phyloP scores from a whole-genome alignment of 2,888 invertebrate genomes.

The Physocephala rufipes region DNA sequence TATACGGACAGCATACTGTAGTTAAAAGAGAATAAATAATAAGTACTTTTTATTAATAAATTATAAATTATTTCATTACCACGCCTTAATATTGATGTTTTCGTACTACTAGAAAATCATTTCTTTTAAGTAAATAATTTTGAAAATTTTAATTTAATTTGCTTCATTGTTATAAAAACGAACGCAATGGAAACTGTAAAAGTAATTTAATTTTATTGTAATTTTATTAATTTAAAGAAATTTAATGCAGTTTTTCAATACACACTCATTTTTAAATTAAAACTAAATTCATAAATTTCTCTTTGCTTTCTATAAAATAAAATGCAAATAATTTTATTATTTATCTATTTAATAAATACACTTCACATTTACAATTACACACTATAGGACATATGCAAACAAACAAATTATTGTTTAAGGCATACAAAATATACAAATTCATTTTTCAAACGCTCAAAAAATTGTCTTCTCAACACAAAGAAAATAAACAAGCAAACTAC shows the following conservation, averaged over 20 bases:
- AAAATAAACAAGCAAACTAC: neutral
- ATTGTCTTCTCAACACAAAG: neutral
- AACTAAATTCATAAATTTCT: neutral
- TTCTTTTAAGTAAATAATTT: neutral
- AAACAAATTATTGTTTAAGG: no score
- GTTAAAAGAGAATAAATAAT: neutral
- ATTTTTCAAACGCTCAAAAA: neutral
- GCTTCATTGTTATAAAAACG: neutral
- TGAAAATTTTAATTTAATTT: constrained; percentile 15
- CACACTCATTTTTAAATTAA: neutral
- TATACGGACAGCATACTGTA: neutral
- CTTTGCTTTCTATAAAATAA: neutral
- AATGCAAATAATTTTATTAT: neutral
- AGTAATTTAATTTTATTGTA: neutral
- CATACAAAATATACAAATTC: no score
- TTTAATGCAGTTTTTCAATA: no score
- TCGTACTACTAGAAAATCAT: neutral
- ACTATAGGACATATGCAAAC: no score
- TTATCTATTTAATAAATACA: no score
- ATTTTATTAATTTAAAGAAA: neutral
- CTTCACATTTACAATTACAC: no score
- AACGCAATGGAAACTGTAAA: neutral
- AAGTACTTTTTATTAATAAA: constrained; percentile 14
- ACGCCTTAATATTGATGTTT: neutral
- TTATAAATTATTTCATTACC: no score